Evolutionary conservation across 2,113 vertebrate species (phyloP).

Genomic region (Oncorhynchus kisutch): DNA sequence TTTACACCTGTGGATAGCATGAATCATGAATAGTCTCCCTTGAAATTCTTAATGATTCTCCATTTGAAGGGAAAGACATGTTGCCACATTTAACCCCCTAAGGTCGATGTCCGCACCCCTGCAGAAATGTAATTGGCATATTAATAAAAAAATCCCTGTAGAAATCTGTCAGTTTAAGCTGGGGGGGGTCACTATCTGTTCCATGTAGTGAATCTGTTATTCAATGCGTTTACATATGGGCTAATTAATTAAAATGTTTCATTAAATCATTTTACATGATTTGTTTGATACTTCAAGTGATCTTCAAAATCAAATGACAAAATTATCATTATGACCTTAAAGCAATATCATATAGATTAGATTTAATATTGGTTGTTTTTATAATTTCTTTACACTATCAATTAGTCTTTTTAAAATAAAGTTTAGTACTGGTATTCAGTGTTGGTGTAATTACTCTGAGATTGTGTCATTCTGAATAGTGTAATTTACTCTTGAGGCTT

Average conservation of each 20-base stretch:
- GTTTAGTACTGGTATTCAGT: slow-evolving; percentile 28
- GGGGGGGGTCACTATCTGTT: too few relatives aligned
- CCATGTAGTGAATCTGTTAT: too few relatives aligned
- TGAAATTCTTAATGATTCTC: not conserved
- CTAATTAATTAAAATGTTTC: slow-evolving; percentile 18
- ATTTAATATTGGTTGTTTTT: not conserved
- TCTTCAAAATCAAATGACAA: too few relatives aligned
- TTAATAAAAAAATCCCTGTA: not conserved
- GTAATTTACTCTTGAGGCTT: not conserved
- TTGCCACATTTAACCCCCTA: not conserved
- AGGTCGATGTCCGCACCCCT: too few relatives aligned
- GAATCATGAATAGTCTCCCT: not conserved
- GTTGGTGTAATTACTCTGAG: not conserved
- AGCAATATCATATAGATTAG: not conserved
- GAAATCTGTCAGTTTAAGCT: too few relatives aligned
- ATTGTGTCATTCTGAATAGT: not conserved
- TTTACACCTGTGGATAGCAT: slow-evolving; percentile 30
- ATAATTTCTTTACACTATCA: slow-evolving; percentile 18
- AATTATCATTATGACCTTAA: too few relatives aligned
- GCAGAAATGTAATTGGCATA: too few relatives aligned
- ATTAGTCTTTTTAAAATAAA: slow-evolving; percentile 61
- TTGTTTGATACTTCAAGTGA: too few relatives aligned
- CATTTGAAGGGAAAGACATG: slow-evolving; percentile 1
- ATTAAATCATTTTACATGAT: not conserved
- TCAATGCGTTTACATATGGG: too few relatives aligned